Evolutionary conservation across 1,140 invertebrate genomes (phyloP), one percentile per base, ranked within the genome.

Genomic region (Meloidogyne exigua): DNA sequence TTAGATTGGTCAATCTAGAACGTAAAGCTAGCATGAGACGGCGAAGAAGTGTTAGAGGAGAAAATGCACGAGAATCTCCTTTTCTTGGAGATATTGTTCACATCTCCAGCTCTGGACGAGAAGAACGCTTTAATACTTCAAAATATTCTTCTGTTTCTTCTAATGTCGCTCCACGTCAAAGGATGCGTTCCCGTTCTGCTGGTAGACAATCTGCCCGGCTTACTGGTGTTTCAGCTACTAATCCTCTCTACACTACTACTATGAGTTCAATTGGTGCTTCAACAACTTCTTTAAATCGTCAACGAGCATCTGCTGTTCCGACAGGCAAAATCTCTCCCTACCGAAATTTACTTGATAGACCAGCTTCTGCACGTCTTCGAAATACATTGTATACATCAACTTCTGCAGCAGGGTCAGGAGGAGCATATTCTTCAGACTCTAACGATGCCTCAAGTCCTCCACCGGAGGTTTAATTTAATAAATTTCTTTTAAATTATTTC

Each of bases 101-200:
- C 72, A 64, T 74, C 21, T 57, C 44, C 11, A 68, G 65, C 9
- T 68, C 65, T 26, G 66, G 66, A 25, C 62, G 36, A 25, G 74
- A 75, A 28, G 74, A 75, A 64, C 36, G 42, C 0, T 63, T 74
- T 26, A 75, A 75, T 64, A 75, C 26, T 64, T 63, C 57, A n/a
- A 73, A 73, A 64, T 73, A 65, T 28, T 71, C 69, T 18, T 71
- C 69, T 28, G 57, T 39, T 57, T 73, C 72, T 64, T 65, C 72
- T 36, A 25, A 21, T 32, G 72, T 21, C n/a, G 66, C 57, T n/a
- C 72, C 65, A n/a, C 66, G 74, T 21, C 74, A 74, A 49, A 49
- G 74, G 25, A 75, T 75, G 74, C 65, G 74, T 49, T 75, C 74
- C 2, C 74, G 74, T 21, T 75, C 74, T 11, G 74, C 74, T 3